Conservation (phyloP, 1,140 invertebrate genomes). For the Drosophila pachea region DNA sequence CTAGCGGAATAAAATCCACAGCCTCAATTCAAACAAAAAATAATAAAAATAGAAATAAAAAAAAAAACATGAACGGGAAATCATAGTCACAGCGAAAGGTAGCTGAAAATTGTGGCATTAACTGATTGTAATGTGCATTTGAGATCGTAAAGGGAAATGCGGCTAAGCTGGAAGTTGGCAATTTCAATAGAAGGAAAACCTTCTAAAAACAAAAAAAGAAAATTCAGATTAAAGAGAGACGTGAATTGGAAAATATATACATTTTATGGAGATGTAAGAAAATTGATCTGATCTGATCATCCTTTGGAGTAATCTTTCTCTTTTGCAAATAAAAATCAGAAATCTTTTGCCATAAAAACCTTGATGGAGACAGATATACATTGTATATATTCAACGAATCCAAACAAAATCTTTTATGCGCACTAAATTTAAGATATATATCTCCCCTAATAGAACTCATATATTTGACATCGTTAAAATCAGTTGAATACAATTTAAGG, state of each 20-base stretch:
- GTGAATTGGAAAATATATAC: too few species aligned
- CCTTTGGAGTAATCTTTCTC: too few species aligned
- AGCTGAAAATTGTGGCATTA: slow-evolving; percentile 23
- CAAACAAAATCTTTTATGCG: too few species aligned
- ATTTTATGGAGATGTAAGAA: too few species aligned
- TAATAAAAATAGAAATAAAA: neutral
- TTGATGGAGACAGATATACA: too few species aligned
- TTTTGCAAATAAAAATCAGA: neutral
- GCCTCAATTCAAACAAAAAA: slow-evolving; percentile 37
- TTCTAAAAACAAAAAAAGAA: neutral
- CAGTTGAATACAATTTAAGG: too few species aligned
- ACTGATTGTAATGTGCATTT: neutral
- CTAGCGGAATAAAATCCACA: slow-evolving; percentile 44
- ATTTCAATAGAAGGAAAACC: neutral
- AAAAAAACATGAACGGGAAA: slow-evolving; percentile 19
- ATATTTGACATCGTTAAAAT: too few species aligned
- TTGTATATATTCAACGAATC: too few species aligned
- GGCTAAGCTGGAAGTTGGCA: neutral
- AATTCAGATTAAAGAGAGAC: too few species aligned
- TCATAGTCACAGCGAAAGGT: slow-evolving; percentile 20
- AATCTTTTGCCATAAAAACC: neutral
- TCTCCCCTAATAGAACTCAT: too few species aligned
- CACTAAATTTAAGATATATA: too few species aligned
- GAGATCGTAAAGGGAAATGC: neutral
- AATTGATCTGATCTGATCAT: too few species aligned